Base-by-base conservation (phyloP, 2,797 vertebrate species). In the Tenualosa ilisha region DNA sequence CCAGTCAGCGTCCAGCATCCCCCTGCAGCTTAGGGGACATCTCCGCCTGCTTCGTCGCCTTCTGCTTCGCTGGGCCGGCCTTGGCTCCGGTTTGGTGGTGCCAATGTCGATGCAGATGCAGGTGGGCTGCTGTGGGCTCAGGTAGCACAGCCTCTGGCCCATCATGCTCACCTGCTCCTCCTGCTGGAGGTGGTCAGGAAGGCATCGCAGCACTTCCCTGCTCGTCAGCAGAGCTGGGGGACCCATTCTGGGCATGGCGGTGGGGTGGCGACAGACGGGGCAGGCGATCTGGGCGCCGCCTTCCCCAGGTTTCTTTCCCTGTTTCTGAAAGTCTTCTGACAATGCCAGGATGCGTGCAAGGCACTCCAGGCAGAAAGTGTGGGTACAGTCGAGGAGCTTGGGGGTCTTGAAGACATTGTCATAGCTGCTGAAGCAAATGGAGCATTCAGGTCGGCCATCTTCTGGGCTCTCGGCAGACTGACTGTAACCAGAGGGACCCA, bases 351-450 rank as follows among this genome's bases (percentile, higher is more conserved):
- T 94, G 40, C 98, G 96, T 3, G 98, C 97, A 88, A 99, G 95
- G 20, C 98, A 99, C 91, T 99, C 98, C 65, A 99, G 91, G 92
- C 98, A 99, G 93, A 99, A 99, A 0, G 97, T 96, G 0, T 99
- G 98, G 0, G 95, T 95, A 93, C 98, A 99, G 22, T 96, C 95
- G 72, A 99, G 95, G 88, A 95, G 89, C 86, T 99, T 99, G 85
- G 98, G 98, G 0, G 96, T 98, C 93, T 98, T 99, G 95, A 99
- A 99, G 90, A 96, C 92, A 84, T 99, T 99, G 95, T 99, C 98
- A 0, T 98, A 99, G 84, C 92, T 95, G 84, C 94, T 97, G 95
- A 96, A 99, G 94, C 98, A 99, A 91, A 99, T 99, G 92, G 97
- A 97, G 88, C 98, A 99, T 87, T 99, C 98, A 0, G 96, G 95